Conservation (phyloP, 2,797 vertebrate genomes). For the Macrochelys suwanniensis region DNA sequence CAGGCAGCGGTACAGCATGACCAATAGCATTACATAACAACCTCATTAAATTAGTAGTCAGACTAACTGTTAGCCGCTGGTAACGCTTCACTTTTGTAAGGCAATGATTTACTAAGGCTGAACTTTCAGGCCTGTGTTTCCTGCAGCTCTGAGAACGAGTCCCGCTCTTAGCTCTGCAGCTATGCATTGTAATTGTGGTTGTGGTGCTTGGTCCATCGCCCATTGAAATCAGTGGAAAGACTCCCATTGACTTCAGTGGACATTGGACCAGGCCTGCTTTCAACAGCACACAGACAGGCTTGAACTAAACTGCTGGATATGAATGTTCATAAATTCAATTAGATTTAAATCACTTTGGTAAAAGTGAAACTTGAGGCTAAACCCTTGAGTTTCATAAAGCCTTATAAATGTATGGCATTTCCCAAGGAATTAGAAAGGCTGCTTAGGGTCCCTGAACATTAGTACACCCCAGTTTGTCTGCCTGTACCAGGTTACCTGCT, state of each 20-base stretch:
- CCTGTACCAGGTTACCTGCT: neutral
- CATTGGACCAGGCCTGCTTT: neutral
- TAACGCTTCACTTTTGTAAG: neutral
- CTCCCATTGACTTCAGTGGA: neutral
- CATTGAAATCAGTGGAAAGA: neutral
- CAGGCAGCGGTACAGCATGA: neutral
- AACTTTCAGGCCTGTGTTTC: neutral
- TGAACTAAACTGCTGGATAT: neutral
- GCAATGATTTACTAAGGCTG: neutral
- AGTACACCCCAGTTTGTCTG: neutral
- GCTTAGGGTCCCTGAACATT: neutral
- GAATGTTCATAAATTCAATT: neutral
- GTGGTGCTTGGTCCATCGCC: neutral
- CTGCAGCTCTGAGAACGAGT: neutral
- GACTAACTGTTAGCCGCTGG: neutral
- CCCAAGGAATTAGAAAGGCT: conserved; percentile 20
- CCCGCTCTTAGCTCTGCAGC: neutral
- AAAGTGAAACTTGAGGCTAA: neutral
- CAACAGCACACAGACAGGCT: neutral
- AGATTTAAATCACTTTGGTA: neutral
- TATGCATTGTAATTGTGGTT: neutral
- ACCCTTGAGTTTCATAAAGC: rapidly evolving
- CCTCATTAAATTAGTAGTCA: neutral
- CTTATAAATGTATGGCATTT: neutral
- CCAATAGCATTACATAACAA: neutral